These are phyloP conservation scores for Acanthornis magna DNA, from an alignment of 2,797 vertebrate species.

Conservation along the genomic window DNA sequence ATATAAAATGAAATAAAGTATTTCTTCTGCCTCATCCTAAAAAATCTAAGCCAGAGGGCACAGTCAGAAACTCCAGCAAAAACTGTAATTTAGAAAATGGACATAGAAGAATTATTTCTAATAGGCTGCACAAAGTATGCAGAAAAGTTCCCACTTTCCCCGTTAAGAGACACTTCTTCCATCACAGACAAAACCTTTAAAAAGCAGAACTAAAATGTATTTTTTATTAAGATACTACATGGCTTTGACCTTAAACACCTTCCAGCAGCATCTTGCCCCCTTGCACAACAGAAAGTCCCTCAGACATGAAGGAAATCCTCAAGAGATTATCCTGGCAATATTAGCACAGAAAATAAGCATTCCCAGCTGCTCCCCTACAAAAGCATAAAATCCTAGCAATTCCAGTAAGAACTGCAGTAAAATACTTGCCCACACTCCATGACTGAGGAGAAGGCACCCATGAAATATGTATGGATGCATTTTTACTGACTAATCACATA, in stretches of 20 bases:
- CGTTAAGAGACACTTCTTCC: neutral
- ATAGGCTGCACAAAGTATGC: neutral
- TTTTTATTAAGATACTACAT: neutral
- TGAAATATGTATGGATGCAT: rapidly evolving
- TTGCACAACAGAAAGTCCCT: neutral
- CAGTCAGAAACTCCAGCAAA: neutral
- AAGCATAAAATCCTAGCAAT: neutral
- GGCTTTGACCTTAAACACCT: neutral
- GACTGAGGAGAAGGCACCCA: neutral
- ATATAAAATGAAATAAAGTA: neutral
- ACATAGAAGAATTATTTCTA: neutral
- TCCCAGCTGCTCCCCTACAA: rapidly evolving
- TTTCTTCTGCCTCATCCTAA: neutral
- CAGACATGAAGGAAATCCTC: neutral
- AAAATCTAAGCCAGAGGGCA: neutral
- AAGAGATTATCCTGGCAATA: neutral
- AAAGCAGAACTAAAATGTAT: neutral
- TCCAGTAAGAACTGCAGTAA: neutral
- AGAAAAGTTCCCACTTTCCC: neutral
- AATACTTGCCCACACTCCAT: neutral
- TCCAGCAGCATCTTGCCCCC: neutral
- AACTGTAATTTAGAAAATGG: neutral
- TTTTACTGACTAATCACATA: neutral
- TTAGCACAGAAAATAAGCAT: neutral
- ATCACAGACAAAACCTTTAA: neutral